These are phyloP conservation scores for Sepiola atlantica DNA, from an alignment of 2,888 invertebrate species.

Conservation along the genomic window DNA sequence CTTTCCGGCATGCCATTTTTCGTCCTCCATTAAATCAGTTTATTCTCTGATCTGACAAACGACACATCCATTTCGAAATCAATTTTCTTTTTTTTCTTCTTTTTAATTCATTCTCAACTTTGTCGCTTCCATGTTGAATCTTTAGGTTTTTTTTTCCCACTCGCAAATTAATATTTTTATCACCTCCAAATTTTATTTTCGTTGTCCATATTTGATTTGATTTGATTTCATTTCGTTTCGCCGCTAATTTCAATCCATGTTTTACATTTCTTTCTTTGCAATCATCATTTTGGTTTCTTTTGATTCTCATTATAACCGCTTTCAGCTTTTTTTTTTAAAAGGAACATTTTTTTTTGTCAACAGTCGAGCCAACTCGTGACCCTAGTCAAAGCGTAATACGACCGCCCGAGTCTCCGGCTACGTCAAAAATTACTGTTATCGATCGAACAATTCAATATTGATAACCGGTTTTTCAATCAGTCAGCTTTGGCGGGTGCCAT, in stretches of 20 bases:
- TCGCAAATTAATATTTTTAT: too few species aligned
- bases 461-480: conserved; percentile 13
- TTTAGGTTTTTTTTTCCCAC: background rate
- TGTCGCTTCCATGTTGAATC: background rate
- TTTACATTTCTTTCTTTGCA: background rate
- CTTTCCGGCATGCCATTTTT: background rate
- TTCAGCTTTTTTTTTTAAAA: background rate
- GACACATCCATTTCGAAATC: background rate
- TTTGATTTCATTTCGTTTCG: background rate
- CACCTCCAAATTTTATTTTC: background rate
- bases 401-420: conserved; percentile 12
- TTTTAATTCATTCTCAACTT: background rate
- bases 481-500: background rate
- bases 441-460: background rate
- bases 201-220: background rate
- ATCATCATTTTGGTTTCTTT: background rate
- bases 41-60: background rate
- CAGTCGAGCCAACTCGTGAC: background rate
- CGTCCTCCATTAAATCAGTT: background rate
- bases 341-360: background rate
- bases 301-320: background rate
- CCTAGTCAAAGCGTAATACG: background rate
- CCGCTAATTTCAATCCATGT: background rate
- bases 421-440: conserved; percentile 11
- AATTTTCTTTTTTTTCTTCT: background rate